Conservation (phyloP, 1,140 invertebrate species). For the Papilio xuthus region DNA sequence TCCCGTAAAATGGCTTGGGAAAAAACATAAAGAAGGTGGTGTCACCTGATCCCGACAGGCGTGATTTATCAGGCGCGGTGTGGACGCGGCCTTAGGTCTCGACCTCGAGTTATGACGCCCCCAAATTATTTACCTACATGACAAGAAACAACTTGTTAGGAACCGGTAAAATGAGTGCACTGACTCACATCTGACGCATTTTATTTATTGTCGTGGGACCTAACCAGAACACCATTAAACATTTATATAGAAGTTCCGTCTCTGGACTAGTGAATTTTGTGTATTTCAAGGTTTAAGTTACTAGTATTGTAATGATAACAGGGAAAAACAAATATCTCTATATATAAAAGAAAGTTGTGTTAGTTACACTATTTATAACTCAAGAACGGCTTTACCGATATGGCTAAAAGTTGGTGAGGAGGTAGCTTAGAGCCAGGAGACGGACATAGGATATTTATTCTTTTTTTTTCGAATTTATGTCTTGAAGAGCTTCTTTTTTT, state of each 20-base stretch:
- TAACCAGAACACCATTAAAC: neutral
- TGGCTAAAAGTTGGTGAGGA: too few species aligned
- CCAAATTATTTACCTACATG: slow-evolving; percentile 77
- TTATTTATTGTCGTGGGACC: slow-evolving; percentile 38
- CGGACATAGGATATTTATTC: too few species aligned
- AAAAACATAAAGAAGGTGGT: slow-evolving; percentile 83
- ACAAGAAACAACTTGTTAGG: slow-evolving; percentile 65
- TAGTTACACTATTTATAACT: too few species aligned
- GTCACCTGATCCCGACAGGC: slow-evolving; percentile 81
- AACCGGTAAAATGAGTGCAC: slow-evolving; percentile 59
- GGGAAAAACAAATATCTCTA: neutral
- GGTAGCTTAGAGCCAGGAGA: too few species aligned
- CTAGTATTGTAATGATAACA: neutral
- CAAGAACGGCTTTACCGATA: too few species aligned
- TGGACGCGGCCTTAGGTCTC: slow-evolving; percentile 76
- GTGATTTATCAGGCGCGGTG: slow-evolving; percentile 76
- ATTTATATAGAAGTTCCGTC: neutral
- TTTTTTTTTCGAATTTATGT: too few species aligned
- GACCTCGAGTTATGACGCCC: slow-evolving; percentile 70
- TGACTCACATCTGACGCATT: slow-evolving; percentile 56
- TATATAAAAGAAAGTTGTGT: too few species aligned
- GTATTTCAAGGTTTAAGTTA: neutral
- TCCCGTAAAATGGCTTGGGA: slow-evolving; percentile 82
- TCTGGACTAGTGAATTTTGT: neutral
- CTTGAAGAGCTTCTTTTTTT: too few species aligned